Conservation (phyloP, 23 tunicate genomes). For the Phallusia fumigata region DNA sequence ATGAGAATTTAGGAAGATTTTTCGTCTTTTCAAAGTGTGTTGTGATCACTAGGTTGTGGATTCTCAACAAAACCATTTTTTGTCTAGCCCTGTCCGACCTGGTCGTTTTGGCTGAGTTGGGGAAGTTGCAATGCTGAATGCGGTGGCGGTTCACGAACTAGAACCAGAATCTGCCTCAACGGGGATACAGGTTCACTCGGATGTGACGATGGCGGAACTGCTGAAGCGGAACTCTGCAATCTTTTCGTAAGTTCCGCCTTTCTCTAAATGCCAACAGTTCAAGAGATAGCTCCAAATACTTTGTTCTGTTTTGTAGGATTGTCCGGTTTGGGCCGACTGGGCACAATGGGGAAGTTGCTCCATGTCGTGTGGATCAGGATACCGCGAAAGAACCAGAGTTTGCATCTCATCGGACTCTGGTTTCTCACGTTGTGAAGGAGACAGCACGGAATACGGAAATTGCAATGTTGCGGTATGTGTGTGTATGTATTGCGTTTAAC, state of each 20-base stretch:
- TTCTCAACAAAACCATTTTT: too few relatives aligned
- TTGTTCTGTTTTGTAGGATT: constrained; percentile 20
- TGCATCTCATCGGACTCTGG: constrained; percentile 20
- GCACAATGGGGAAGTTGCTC: constrained; percentile 38
- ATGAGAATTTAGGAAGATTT: too few relatives aligned
- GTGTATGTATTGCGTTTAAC: too few relatives aligned
- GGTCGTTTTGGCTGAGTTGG: constrained; percentile 57
- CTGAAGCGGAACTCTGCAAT: background rate
- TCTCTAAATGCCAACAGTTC: background rate
- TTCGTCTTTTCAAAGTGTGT: too few relatives aligned
- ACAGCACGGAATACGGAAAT: constrained; percentile 27
- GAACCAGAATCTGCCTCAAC: constrained; percentile 43
- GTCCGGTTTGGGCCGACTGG: constrained; percentile 58
- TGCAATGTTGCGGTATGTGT: constrained; percentile 44
- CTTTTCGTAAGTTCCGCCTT: background rate
- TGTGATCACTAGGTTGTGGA: too few relatives aligned
- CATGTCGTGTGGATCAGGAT: constrained; percentile 47
- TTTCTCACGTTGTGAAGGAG: constrained; percentile 26
- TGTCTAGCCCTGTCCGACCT: constrained; percentile 38
- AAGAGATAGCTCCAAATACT: too few relatives aligned
- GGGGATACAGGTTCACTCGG: constrained; percentile 29
- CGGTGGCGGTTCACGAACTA: constrained; percentile 41
- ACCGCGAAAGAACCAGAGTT: constrained; percentile 24
- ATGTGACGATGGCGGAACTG: background rate
- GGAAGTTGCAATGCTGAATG: constrained; percentile 33